Evolutionary conservation across 1,140 invertebrate genomes (phyloP), one percentile per base, ranked within the genome.

Genomic region (Cydia fagiglandana): DNA sequence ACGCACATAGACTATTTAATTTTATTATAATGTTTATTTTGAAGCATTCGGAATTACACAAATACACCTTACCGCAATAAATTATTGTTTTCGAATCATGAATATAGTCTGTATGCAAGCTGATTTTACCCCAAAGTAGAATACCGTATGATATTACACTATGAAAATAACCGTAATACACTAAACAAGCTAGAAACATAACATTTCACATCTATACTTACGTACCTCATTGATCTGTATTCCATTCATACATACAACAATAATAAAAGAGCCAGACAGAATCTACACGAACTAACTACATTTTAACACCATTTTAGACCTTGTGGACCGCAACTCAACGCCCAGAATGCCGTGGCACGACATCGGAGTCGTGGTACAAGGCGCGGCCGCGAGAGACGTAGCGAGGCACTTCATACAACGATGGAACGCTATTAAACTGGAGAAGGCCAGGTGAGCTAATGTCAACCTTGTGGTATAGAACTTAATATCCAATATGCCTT

Each of bases 311-410:
- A 80, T 95, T 93, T 86, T 93, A 95, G 98, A 99, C 94, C 94
- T 97, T 66, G 96, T 99, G 28, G 97, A 99, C 87, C 94, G 98
- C 53, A 95, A 94, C 47, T 96, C 95, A 2, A 98, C 97, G 9
- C 98, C 98, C 0, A 94, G 99, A 82, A 99, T 99, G 98, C 99
- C 99, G 3, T 99, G 99, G 99, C 98, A 99, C 87, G 98, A 99
- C 92, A 95, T 99, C 73, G 97, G 96, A n/a, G 94, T 96, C 6
- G 95, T 97, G 83, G 96, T 99, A 0, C 95, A 96, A 85, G 98
- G 97, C 2, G 94, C 96, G 6, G 95, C 96, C 1, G 98, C 98
- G 0, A 93, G 97, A 76, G 99, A 99, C 93, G 96, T 98, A 4
- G 97, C 98, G 0, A 92, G 99, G 70, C 99, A 99, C 93, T 99